Percentiles rank a stretch among this genome's conserved stretches.
Evolutionary conservation across 1,140 invertebrate genomes (phyloP).

Genomic region (Ceratoteleas bidentatus): DNA sequence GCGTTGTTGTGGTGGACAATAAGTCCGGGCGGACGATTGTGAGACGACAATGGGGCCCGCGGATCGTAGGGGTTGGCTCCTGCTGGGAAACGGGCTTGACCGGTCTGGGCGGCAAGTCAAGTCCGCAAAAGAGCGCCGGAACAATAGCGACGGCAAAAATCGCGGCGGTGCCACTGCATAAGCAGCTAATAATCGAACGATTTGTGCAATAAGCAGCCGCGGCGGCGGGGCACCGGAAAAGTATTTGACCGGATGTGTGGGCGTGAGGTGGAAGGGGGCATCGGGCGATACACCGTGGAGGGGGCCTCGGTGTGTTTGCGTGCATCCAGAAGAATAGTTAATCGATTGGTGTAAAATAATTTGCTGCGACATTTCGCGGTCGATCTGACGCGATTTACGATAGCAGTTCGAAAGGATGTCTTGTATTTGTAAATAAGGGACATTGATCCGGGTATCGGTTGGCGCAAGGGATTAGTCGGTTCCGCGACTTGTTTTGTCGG

Average conservation of each 20-base stretch:
- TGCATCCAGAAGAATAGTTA: slow-evolving; percentile 70
- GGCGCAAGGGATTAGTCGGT: slow-evolving; percentile 31
- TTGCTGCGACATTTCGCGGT: slow-evolving; percentile 48
- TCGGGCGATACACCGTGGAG: slow-evolving; percentile 44
- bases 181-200: slow-evolving; percentile 81
- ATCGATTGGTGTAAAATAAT: slow-evolving; percentile 63
- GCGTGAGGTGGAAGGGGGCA: slow-evolving; percentile 65
- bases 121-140: no score
- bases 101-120: no score
- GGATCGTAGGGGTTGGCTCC: not conserved
- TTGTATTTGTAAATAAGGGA: slow-evolving; percentile 60
- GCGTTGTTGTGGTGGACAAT: no score
- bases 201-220: slow-evolving; percentile 78
- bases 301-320: slow-evolving; percentile 26
- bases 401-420: slow-evolving; percentile 30
- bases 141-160: no score
- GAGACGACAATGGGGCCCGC: no score
- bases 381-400: slow-evolving; percentile 40
- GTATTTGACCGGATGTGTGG: slow-evolving; percentile 77
- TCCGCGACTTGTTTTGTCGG: not conserved
- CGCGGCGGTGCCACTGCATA: slow-evolving; percentile 65
- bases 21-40: no score
- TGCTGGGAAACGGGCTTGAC: not conserved
- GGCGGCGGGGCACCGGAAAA: slow-evolving; percentile 69
- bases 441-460: slow-evolving; percentile 53